Evolutionary conservation across 2,113 vertebrate genomes (phyloP).

Genomic region (Agelaius tricolor): DNA sequence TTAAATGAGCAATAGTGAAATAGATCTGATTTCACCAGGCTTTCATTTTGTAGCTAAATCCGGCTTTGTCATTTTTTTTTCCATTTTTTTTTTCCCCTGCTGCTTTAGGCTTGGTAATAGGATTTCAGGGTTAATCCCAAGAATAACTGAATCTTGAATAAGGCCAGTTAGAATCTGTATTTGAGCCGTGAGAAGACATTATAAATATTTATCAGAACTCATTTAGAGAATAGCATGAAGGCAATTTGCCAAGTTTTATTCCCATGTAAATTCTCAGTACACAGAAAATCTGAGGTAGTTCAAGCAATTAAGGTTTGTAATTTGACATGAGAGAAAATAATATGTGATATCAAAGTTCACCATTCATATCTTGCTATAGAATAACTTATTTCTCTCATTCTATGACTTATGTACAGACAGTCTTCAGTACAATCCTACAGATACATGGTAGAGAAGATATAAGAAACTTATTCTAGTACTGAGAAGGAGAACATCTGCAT

Average conservation of each 20-base stretch:
- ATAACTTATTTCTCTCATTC: background rate
- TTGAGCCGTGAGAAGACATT: background rate
- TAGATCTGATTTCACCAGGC: slow-evolving; percentile 55
- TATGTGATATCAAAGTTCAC: background rate
- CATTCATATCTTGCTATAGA: background rate
- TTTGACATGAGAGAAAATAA: background rate
- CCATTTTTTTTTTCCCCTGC: background rate
- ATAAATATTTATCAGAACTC: slow-evolving; percentile 33
- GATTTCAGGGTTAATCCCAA: slow-evolving; percentile 56
- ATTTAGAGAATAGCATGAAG: background rate
- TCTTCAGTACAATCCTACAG: background rate
- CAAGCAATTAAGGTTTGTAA: background rate
- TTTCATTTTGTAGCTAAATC: slow-evolving; percentile 52
- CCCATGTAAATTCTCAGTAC: background rate
- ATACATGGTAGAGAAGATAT: background rate
- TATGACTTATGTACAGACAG: background rate
- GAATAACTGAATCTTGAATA: slow-evolving; percentile 41
- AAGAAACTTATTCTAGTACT: background rate
- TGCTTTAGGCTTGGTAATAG: slow-evolving; percentile 41
- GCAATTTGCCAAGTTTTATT: slow-evolving; percentile 10
- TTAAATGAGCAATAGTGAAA: slow-evolving; percentile 68
- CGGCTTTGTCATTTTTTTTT: slow-evolving; percentile 16
- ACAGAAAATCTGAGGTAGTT: background rate
- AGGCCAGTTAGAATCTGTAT: background rate
- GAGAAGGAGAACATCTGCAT: background rate